These are phyloP conservation scores for Ephydatia muelleri DNA, from an alignment of 37 sponge, comb jelly and placozoan species.

Conservation along the genomic window DNA sequence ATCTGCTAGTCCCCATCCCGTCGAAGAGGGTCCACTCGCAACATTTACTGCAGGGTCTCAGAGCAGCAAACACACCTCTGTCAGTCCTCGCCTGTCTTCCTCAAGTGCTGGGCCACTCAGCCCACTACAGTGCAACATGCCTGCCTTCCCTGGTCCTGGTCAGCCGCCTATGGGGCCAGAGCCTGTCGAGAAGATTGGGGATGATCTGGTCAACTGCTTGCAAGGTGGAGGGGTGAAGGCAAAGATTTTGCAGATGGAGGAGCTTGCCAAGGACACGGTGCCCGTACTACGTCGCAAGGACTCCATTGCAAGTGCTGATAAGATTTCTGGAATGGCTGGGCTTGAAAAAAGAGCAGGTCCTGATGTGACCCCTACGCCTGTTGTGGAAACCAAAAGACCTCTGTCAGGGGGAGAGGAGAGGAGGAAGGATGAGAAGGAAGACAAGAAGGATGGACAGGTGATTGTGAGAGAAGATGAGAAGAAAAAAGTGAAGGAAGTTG, in stretches of 20 bases:
- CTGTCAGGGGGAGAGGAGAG: not conserved
- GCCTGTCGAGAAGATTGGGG: not conserved
- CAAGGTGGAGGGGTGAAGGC: not conserved
- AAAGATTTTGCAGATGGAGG: not conserved
- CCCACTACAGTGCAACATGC: not conserved
- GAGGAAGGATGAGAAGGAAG: not conserved
- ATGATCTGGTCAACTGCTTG: not conserved
- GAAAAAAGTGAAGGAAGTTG: not conserved
- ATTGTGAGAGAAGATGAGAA: not conserved
- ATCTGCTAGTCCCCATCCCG: constrained; percentile 9
- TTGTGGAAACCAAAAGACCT: not conserved
- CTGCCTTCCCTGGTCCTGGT: not conserved
- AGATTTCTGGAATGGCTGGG: not conserved
- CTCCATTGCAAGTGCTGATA: not conserved
- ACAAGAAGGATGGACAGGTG: not conserved
- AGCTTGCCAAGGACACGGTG: not conserved
- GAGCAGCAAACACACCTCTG: not conserved
- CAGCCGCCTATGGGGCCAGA: not conserved
- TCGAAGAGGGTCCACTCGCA: not conserved
- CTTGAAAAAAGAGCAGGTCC: not conserved
- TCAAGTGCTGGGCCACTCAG: not conserved
- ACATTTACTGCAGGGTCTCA: not conserved
- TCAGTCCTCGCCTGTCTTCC: not conserved
- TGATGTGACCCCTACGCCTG: not conserved
- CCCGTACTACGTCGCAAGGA: not conserved